phyloP scores from a whole-genome alignment of 2,888 invertebrate genomes.

The Altica lythri region DNA sequence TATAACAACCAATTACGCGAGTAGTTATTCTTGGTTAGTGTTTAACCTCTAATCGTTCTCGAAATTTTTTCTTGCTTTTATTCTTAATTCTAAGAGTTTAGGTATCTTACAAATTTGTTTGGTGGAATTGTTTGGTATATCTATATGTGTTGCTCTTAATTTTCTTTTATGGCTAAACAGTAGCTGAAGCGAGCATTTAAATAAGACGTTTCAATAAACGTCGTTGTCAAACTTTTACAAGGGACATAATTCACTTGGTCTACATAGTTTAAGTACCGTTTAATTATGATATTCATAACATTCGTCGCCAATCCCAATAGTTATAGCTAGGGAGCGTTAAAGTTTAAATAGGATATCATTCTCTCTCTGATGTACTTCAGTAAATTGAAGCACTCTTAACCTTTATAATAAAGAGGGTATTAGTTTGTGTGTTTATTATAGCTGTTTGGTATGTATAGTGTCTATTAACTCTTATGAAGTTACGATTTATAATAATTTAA shows the following conservation, averaged over 20 bases:
- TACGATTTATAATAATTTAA: no score
- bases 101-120: no score
- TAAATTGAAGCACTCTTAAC: background rate
- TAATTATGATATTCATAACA: constrained; percentile 20
- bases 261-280: constrained; percentile 11
- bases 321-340: background rate
- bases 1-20: no score
- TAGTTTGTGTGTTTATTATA: no score
- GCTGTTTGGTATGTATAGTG: no score
- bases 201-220: constrained; percentile 20
- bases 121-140: constrained; percentile 9
- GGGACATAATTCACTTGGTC: constrained; percentile 16
- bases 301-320: background rate
- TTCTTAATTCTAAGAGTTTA: no score
- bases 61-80: no score
- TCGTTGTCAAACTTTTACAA: constrained; percentile 21
- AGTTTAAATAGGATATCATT: background rate
- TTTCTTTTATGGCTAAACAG: constrained; percentile 15
- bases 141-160: constrained; percentile 11
- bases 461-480: no score
- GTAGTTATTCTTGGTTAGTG: no score
- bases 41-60: no score
- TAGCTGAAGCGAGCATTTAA: constrained; percentile 7
- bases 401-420: no score
- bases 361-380: background rate